Conservation (phyloP, 2,113 vertebrate species). For the Leucosticte australis region DNA sequence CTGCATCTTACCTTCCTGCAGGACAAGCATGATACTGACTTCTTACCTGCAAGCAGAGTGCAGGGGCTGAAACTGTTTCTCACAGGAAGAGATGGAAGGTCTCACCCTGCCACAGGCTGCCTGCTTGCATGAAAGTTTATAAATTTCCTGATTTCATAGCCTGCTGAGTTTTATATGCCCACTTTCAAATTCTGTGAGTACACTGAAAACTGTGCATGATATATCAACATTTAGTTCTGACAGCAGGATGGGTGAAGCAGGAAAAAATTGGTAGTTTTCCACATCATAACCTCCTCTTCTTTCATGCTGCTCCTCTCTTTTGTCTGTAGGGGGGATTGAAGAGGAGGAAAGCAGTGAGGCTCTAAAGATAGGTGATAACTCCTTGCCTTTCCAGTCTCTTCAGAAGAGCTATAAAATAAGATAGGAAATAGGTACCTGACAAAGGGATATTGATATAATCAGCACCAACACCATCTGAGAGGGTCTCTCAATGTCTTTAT, state of each 20-base stretch:
- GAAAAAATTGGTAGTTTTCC: neutral
- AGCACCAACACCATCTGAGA: neutral
- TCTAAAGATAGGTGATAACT: neutral
- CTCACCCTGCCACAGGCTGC: neutral
- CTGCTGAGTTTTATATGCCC: neutral
- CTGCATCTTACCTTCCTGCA: neutral
- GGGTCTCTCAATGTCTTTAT: neutral
- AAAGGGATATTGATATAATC: neutral
- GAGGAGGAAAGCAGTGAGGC: neutral
- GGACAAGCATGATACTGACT: fast-evolving
- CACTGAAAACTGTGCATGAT: neutral
- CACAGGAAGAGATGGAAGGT: neutral
- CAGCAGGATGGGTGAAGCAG: neutral
- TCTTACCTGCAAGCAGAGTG: neutral
- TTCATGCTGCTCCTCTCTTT: neutral
- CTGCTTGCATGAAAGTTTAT: neutral
- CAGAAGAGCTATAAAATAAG: neutral
- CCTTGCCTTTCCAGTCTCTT: neutral
- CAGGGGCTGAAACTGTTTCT: neutral
- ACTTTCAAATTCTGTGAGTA: neutral
- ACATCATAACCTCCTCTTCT: neutral
- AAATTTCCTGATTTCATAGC: neutral
- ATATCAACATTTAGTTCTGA: neutral
- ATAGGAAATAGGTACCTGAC: neutral
- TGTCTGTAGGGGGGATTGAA: neutral